These are phyloP conservation scores for Thymelicus acteon DNA, from an alignment of 2,888 invertebrate genomes.

Conservation along the genomic window DNA sequence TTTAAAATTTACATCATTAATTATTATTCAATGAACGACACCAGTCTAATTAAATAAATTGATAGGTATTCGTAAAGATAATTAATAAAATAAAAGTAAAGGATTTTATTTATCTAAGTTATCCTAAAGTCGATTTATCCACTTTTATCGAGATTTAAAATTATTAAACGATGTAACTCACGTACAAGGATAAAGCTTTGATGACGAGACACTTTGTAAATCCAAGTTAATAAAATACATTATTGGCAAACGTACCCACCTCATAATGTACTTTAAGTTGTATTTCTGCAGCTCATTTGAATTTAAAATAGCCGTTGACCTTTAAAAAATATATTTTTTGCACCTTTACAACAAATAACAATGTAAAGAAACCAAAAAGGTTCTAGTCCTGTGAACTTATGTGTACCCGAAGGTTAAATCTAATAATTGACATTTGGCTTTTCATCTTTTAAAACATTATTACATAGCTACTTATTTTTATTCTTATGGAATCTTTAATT, in stretches of 20 bases:
- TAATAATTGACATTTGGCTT: too few species aligned
- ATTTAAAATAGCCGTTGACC: conserved; percentile 33
- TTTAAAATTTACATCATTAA: conserved; percentile 39
- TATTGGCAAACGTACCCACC: conserved; percentile 22
- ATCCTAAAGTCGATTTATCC: not conserved
- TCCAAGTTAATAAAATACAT: conserved; percentile 30
- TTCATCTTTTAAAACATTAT: too few species aligned
- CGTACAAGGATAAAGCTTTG: conserved; percentile 26
- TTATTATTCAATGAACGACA: conserved; percentile 17
- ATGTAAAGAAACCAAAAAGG: not conserved
- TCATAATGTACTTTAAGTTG: conserved; percentile 19
- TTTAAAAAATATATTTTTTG: conserved; percentile 19
- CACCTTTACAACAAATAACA: conserved; percentile 14
- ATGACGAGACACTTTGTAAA: conserved; percentile 30
- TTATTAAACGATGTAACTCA: conserved; percentile 18
- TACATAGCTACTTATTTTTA: too few species aligned
- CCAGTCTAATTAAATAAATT: conserved; percentile 2
- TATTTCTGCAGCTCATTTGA: conserved; percentile 26
- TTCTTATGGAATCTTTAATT: too few species aligned
- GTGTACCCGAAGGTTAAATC: not conserved
- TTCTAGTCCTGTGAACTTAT: not conserved
- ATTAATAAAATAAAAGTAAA: not conserved
- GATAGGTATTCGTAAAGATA: conserved; percentile 2
- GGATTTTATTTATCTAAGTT: too few species aligned
- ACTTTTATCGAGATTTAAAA: conserved; percentile 13